A percentile compares a stretch with the other conserved stretches of the same genome.
Evolutionary conservation across 2,113 vertebrate genomes (phyloP).

Genomic region (Typhlomys cinereus): DNA sequence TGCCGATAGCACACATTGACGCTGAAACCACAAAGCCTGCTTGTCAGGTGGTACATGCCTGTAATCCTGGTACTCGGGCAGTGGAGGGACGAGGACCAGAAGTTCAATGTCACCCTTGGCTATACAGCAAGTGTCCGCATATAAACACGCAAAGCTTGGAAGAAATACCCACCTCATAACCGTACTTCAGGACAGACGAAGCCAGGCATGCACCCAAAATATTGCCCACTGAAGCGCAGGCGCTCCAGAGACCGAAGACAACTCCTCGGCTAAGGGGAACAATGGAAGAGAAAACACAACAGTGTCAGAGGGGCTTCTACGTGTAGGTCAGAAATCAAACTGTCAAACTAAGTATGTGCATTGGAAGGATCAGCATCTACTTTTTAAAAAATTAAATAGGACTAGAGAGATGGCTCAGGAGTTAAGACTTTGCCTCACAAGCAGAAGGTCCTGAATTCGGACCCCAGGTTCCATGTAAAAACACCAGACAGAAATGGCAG

Average conservation of each 20-base stretch:
- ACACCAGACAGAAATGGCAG: too few species aligned
- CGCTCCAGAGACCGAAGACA: constrained; percentile 97
- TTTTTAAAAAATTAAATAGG: background rate
- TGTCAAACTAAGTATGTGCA: background rate
- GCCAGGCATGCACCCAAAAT: constrained; percentile 96
- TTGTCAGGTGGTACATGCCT: background rate
- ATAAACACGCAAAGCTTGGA: background rate
- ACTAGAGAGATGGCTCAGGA: background rate
- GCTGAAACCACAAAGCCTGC: background rate
- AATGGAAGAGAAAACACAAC: background rate
- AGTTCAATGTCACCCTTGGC: background rate
- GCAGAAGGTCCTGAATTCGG: too few species aligned
- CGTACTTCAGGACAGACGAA: constrained; percentile 94
- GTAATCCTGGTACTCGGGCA: background rate
- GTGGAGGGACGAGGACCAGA: background rate
- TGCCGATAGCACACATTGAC: background rate
- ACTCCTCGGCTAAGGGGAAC: constrained; percentile 90
- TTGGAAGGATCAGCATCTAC: background rate
- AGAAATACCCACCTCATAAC: constrained; percentile 92
- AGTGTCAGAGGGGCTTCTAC: rapidly evolving
- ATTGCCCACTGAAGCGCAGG: constrained; percentile 97
- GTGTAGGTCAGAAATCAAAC: background rate
- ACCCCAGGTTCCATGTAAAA: too few species aligned
- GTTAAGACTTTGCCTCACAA: too few species aligned
- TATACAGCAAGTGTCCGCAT: background rate